Evolutionary conservation across 2,113 vertebrate species (phyloP).

Genomic region (Corvus hawaiiensis): DNA sequence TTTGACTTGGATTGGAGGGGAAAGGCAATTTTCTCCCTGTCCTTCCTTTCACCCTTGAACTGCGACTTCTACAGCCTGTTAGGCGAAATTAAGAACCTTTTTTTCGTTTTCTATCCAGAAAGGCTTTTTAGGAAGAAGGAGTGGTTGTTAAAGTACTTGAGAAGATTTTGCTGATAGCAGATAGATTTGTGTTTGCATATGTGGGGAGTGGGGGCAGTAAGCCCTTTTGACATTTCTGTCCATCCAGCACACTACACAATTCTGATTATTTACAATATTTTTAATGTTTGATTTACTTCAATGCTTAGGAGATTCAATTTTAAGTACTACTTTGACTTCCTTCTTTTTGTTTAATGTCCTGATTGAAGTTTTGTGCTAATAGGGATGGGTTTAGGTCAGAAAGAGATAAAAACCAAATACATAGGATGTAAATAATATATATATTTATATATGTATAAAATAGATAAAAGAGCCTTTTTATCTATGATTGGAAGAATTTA

Average conservation of each 20-base stretch:
- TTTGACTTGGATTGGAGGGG: not conserved
- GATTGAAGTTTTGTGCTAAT: not conserved
- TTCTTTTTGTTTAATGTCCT: not conserved
- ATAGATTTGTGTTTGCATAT: not conserved
- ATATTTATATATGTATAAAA: not conserved
- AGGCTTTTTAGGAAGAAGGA: not conserved
- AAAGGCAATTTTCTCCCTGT: not conserved
- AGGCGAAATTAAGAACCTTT: not conserved
- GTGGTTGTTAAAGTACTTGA: not conserved
- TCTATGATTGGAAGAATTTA: not conserved
- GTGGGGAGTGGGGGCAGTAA: not conserved
- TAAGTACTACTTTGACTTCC: not conserved
- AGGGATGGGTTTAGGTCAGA: not conserved
- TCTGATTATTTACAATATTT: not conserved
- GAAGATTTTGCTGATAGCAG: not conserved
- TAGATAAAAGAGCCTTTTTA: not conserved
- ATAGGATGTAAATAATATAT: not conserved
- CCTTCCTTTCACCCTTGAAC: slow-evolving; percentile 45
- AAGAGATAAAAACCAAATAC: not conserved
- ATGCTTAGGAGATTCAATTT: not conserved
- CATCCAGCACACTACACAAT: not conserved
- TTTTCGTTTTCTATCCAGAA: not conserved
- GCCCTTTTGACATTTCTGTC: not conserved
- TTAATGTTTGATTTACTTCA: not conserved
- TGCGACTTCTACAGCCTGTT: not conserved